phyloP scores from a whole-genome alignment of 37 sponge, comb jelly and placozoan genomes.

The Bolinopsis microptera region DNA sequence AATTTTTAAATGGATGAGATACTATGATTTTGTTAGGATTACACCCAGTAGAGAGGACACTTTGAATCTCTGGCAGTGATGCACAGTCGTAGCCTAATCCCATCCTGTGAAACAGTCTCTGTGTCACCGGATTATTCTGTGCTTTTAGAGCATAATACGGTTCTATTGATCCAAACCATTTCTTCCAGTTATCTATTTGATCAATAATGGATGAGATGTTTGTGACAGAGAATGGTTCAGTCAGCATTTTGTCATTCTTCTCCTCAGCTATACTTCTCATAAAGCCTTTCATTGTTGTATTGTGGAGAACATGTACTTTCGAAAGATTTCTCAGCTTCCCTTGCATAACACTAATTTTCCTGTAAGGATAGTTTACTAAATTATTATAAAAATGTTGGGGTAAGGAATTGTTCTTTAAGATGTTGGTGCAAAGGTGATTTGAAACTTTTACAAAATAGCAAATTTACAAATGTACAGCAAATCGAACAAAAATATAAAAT shows the following conservation, averaged over 20 bases:
- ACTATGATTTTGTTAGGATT: neutral
- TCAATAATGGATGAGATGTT: neutral
- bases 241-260: neutral
- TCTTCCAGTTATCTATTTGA: neutral
- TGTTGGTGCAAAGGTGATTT: too few species aligned
- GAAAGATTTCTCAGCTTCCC: neutral
- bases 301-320: neutral
- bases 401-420: too few species aligned
- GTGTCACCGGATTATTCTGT: neutral
- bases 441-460: too few species aligned
- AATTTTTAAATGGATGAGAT: slow-evolving; percentile 8
- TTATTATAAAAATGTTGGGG: too few species aligned
- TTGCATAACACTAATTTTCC: too few species aligned
- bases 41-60: neutral
- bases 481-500: too few species aligned
- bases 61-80: neutral
- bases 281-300: neutral
- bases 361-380: too few species aligned
- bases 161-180: slow-evolving; percentile 17
- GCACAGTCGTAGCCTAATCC: slow-evolving; percentile 27
- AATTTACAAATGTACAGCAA: too few species aligned
- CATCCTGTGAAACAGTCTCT: slow-evolving; percentile 10
- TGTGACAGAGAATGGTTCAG: neutral
- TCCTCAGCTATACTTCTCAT: neutral
- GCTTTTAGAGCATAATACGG: slow-evolving; percentile 17